These are phyloP conservation scores for Furcula furcula DNA, from an alignment of 2,888 invertebrate genomes.

Conservation along the genomic window DNA sequence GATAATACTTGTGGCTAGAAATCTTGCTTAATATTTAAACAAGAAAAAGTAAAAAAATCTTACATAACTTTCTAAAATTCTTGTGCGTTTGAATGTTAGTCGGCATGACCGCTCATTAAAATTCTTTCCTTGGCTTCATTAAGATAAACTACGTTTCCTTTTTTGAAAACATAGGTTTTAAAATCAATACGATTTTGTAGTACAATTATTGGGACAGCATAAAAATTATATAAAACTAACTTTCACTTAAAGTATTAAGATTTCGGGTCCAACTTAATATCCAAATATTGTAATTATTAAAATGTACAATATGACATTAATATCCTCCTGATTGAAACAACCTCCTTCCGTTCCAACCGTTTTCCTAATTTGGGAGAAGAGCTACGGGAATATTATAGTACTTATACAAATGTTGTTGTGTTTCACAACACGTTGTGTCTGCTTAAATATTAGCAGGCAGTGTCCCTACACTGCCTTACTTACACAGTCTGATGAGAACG, in stretches of 20 bases:
- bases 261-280: no score
- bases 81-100: constrained; percentile 23
- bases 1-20: not conserved
- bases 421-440: no score
- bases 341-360: no score
- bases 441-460: no score
- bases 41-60: constrained; percentile 27
- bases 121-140: constrained; percentile 19
- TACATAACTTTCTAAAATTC: constrained; percentile 36
- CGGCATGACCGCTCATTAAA: constrained; percentile 31
- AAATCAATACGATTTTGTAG: constrained; percentile 9
- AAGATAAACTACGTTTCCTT: constrained; percentile 13
- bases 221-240: constrained; percentile 27
- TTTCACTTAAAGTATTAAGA: constrained; percentile 35
- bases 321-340: no score
- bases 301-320: no score
- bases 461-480: no score
- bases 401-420: no score
- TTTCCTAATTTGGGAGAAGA: no score
- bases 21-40: not conserved
- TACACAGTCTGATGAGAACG: no score
- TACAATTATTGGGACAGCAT: constrained; percentile 9
- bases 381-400: no score
- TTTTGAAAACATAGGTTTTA: constrained; percentile 14
- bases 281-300: no score